Conservation (phyloP, 2,888 invertebrate genomes). For the Melanostoma mellinum region DNA sequence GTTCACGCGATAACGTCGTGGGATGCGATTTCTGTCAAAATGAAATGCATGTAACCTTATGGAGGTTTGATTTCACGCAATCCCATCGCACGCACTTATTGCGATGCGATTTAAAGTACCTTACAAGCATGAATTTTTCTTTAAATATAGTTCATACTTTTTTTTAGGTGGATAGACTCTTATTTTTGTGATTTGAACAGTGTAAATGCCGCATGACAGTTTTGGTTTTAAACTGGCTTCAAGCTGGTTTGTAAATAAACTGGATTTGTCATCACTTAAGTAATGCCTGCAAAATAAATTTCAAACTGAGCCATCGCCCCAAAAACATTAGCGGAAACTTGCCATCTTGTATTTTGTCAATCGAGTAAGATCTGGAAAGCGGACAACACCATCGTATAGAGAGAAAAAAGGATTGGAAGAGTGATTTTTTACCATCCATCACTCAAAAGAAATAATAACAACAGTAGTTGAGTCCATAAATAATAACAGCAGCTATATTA, state of each 20-base stretch:
- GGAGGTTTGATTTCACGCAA: too few relatives aligned
- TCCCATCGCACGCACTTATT: too few relatives aligned
- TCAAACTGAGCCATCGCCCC: conserved; percentile 30
- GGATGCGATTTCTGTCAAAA: too few relatives aligned
- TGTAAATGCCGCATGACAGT: too few relatives aligned
- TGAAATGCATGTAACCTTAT: too few relatives aligned
- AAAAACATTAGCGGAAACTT: conserved; percentile 75
- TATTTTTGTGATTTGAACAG: too few relatives aligned
- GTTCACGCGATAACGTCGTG: too few relatives aligned
- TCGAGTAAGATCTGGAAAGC: conserved; percentile 84
- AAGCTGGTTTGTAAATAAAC: background rate
- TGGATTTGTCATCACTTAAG: conserved; percentile 41
- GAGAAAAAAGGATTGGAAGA: conserved; percentile 85
- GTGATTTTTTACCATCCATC: conserved; percentile 85
- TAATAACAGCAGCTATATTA: conserved; percentile 77
- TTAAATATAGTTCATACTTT: too few relatives aligned
- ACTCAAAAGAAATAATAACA: conserved; percentile 84
- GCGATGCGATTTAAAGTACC: too few relatives aligned
- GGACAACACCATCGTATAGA: conserved; percentile 85
- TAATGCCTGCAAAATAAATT: conserved; percentile 27
- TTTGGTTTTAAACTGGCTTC: too few relatives aligned
- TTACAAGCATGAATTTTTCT: too few relatives aligned
- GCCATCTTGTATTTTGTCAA: conserved; percentile 78
- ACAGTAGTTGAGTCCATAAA: conserved; percentile 83
- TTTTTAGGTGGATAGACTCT: too few relatives aligned